Evolutionary conservation across 2,113 vertebrate genomes (phyloP).

Genomic region (Cebus imitator): DNA sequence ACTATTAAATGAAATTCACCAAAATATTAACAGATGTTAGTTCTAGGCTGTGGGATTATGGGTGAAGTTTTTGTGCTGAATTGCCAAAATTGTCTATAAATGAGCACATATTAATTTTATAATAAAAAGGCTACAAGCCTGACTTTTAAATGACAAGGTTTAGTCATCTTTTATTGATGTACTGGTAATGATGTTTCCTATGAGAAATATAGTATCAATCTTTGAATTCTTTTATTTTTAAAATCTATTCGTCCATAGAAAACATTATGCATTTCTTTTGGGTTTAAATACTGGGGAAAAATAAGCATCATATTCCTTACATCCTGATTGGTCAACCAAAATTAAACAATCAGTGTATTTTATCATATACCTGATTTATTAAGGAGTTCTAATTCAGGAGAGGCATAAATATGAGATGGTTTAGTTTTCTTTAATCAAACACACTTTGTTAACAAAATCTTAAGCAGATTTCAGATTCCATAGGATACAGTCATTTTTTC

Average conservation of each 20-base stretch:
- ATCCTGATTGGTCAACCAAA: not conserved
- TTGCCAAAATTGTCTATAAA: not conserved
- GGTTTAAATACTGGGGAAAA: not conserved
- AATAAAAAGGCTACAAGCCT: not conserved
- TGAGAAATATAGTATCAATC: not conserved
- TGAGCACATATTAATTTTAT: not conserved
- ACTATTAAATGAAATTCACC: not conserved
- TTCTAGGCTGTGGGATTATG: not conserved
- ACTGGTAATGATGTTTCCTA: not conserved
- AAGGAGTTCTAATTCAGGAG: not conserved
- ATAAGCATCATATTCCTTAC: not conserved
- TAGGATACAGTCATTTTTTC: not conserved
- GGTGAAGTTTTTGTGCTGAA: not conserved
- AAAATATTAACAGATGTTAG: conserved; percentile 27
- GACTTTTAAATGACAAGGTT: not conserved
- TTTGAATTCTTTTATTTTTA: conserved; percentile 23
- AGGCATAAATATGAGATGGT: not conserved
- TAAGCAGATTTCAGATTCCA: not conserved
- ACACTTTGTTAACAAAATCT: not conserved
- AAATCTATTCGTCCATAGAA: not conserved
- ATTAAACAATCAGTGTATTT: not conserved
- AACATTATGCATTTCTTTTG: not conserved
- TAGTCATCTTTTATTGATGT: not conserved
- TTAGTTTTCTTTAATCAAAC: not conserved
- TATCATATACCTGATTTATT: not conserved